Evolutionary conservation across 2,797 vertebrate species (phyloP), one percentile per base, ranked within the genome.

Genomic region (Paedocypris micromegethes): DNA sequence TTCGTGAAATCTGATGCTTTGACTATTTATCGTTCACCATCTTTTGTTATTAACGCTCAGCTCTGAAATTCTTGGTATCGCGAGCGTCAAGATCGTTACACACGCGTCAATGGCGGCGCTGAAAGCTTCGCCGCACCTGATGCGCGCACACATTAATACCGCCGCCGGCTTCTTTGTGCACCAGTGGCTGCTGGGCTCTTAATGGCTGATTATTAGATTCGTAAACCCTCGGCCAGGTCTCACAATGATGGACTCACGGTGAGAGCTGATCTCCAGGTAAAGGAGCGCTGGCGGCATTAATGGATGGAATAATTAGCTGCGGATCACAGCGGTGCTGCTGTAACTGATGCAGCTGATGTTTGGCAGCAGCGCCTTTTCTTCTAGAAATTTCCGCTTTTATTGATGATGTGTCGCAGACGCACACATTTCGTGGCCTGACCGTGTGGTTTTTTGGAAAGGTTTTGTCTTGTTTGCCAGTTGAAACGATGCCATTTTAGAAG

Each of bases 201-300:
- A 49, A 44, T 44, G 43, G 45, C 7, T 42, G 47, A 60, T 75
- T 66, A 38, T 63, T 55, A 9, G 38, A 40, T 63, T 77, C 61
- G 4, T 49, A 47, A 64, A 50, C 44, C 66, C 47, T 38, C 42
- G 39, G 42, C 55, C 68, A 64, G 58, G 56, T 45, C 62, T 9
- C 37, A 72, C 52, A 66, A 66, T 63, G 40, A 52, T 62, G 9
- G 58, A 46, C 58, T 51, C 41, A 61, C 23, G 70, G 62, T 67
- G 59, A 66, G 49, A 46, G 54, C 51, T 46, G 66, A 49, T 77
- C 59, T 58, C 43, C 46, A 68, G 52, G 23, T 59, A 68, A 38
- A 58, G 51, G 63, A 54, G n/a, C 50, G 42, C 57, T 5, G 45
- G 38, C 72, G 62, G 56, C 57, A 9, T 53, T 40, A 55, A 41